Evolutionary conservation across 2,113 vertebrate species (phyloP), one percentile per base, ranked within the genome.

Genomic region (Semicossyphus pulcher): DNA sequence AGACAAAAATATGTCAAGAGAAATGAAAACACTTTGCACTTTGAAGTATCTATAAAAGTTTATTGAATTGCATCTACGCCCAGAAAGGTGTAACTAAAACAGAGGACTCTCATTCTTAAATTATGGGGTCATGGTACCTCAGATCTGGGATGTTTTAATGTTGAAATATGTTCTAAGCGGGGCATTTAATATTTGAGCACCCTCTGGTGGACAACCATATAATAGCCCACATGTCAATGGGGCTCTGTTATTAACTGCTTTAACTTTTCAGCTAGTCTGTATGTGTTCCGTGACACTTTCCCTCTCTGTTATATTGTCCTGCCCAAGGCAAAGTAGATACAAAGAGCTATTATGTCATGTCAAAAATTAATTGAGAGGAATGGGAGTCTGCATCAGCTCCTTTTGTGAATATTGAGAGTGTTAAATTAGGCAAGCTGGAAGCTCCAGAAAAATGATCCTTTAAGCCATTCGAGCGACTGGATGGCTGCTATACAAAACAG

Each of bases 331-430:
- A 37, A 71, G 71, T 49, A 11, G 18, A 70, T 53, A 56, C 34
- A 71, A 72, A 58, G 45, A 72, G 56, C 60, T 53, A 67, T 76
- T 47, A 31, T 56, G 60, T 60, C 47, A 70, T 56, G 70, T 70
- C 23, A 73, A 42, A 58, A 70, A 65, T 42, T 44, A 65, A 78
- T 65, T 65, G 47, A 47, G 37, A 65, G 36, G 39, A 73, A 69
- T 49, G 20, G 5, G 32, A 68, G 48, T 60, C 36, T 29, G 47
- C 53, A 64, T 74, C 29, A 14, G 54, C 56, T 70, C 39, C 26
- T 37, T 81, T 75, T 45, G 59, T 80, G 81, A 76, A 65, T 60
- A 72, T 59, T 39, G 48, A 71, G 32, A 26, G 41, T 26, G 65
- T 51, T 57, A 45, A 74, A 70, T 85, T 53, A 53, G 44, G 39